phyloP scores from a whole-genome alignment of 2,888 invertebrate genomes.

The Monoplex corrugatus region DNA sequence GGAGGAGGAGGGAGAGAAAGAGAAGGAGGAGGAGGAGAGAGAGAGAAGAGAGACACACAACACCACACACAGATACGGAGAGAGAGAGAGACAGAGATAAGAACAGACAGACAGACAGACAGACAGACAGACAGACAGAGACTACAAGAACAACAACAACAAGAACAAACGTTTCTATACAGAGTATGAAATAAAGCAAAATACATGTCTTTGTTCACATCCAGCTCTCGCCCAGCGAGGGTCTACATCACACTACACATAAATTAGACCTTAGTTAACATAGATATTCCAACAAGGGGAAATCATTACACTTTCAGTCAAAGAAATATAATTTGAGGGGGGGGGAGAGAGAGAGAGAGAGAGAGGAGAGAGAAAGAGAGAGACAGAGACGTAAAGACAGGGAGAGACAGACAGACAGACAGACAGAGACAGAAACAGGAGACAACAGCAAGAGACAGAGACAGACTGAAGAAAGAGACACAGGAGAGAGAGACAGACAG shows the following conservation, averaged over 20 bases:
- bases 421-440: neutral
- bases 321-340: too few species aligned
- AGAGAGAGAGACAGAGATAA: conserved; percentile 12
- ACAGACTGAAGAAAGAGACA: neutral
- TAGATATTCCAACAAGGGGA: too few species aligned
- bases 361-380: neutral
- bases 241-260: too few species aligned
- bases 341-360: too few species aligned
- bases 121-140: neutral
- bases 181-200: too few species aligned
- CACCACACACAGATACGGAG: neutral
- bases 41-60: neutral
- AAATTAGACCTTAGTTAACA: too few species aligned
- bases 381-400: neutral
- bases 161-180: too few species aligned
- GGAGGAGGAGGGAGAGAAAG: neutral
- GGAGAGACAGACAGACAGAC: neutral
- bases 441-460: neutral
- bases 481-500: too few species aligned
- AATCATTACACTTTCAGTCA: too few species aligned
- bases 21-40: neutral
- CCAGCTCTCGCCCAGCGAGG: too few species aligned
- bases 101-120: neutral
- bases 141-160: too few species aligned
- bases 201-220: too few species aligned